Evolutionary conservation across 1,140 invertebrate species (phyloP).

Genomic region (Panagrolaimus sp.): DNA sequence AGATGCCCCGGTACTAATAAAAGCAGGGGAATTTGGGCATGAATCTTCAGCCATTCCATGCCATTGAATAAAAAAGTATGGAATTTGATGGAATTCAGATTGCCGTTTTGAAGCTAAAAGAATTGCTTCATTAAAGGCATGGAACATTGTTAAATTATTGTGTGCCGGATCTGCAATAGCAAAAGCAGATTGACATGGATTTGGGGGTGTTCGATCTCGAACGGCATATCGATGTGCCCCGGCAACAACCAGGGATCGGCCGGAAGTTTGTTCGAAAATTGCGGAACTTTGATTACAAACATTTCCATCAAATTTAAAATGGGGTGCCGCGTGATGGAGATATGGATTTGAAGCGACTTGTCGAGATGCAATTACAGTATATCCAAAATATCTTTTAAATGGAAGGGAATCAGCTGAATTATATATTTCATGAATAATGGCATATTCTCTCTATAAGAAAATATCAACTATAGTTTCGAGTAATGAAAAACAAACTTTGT

Average conservation of each 20-base stretch:
- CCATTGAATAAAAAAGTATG: constrained; percentile 37
- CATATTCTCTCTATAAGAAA: constrained; percentile 31
- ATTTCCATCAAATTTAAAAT: constrained; percentile 44
- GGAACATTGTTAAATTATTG: constrained; percentile 44
- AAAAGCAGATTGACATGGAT: constrained; percentile 28
- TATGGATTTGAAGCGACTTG: constrained; percentile 15
- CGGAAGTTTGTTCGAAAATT: constrained; percentile 33
- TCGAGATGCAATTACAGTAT: constrained; percentile 26
- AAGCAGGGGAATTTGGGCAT: constrained; percentile 30
- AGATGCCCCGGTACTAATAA: constrained; percentile 34
- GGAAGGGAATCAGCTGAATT: not conserved
- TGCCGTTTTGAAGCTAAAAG: constrained; percentile 8
- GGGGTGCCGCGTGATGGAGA: constrained; percentile 41
- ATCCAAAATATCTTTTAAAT: constrained; percentile 44
- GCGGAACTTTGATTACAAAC: constrained; percentile 43
- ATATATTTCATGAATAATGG: constrained; percentile 32
- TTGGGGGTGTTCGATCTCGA: constrained; percentile 31
- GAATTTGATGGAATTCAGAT: not conserved
- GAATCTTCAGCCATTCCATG: constrained; percentile 39
- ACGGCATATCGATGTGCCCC: constrained; percentile 41
- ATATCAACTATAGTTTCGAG: not conserved
- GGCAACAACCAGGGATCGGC: constrained; percentile 35
- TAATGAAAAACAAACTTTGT: constrained; percentile 24
- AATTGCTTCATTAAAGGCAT: constrained; percentile 39
- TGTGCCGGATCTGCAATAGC: constrained; percentile 41